phyloP scores from a whole-genome alignment of 2,113 vertebrate genomes.

The Cottus gobio region DNA sequence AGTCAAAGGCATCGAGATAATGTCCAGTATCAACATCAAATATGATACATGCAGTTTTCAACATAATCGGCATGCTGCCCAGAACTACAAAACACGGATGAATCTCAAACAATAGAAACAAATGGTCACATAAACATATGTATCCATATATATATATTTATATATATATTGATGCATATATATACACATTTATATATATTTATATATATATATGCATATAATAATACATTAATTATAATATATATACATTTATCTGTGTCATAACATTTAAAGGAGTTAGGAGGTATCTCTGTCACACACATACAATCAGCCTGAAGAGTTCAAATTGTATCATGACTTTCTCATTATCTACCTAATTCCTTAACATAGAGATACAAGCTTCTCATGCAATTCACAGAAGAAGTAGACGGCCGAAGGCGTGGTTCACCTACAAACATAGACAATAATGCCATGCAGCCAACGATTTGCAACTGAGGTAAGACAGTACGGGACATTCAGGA shows the following conservation, averaged over 20 bases:
- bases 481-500: slow-evolving; percentile 62
- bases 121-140: too few species aligned
- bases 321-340: slow-evolving; percentile 1
- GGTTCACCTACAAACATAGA: slow-evolving; percentile 18
- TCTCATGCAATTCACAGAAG: slow-evolving; percentile 31
- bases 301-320: slow-evolving; percentile 10
- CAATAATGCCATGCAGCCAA: slow-evolving; percentile 59
- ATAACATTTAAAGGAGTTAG: background rate
- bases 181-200: slow-evolving; percentile 8
- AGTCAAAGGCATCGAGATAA: slow-evolving; percentile 62
- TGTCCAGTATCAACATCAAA: slow-evolving; percentile 39
- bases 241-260: background rate
- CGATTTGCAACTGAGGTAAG: slow-evolving; percentile 55
- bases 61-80: slow-evolving; percentile 53
- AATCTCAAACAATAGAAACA: slow-evolving; percentile 19
- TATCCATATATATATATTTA: too few species aligned
- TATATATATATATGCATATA: too few species aligned
- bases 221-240: too few species aligned
- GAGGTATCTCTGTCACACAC: background rate
- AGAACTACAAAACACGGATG: slow-evolving; percentile 11
- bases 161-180: too few species aligned
- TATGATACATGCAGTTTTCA: slow-evolving; percentile 58
- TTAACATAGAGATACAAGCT: background rate
- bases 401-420: slow-evolving; percentile 18
- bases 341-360: background rate